Evolutionary conservation across 1,140 invertebrate species (phyloP).

Genomic region (Mamestra configurata): DNA sequence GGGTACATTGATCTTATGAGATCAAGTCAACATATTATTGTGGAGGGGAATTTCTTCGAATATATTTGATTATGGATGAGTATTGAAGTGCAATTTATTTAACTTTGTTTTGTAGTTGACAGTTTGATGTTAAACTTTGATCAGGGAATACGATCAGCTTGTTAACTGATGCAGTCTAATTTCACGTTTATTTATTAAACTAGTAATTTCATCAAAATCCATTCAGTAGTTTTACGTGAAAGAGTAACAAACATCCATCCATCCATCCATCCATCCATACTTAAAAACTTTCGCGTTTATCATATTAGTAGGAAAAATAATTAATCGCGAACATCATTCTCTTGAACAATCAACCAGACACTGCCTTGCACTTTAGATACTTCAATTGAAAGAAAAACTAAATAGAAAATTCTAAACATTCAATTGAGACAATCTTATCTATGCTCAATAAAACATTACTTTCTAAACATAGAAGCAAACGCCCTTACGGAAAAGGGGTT

Average conservation of each 20-base stretch:
- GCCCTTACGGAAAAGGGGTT: slow-evolving; percentile 38
- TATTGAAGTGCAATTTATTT: background rate
- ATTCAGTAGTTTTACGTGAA: too few species aligned
- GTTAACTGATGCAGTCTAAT: background rate
- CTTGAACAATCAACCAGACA: background rate
- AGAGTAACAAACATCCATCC: too few species aligned
- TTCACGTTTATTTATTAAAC: too few species aligned
- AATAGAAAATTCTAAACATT: background rate
- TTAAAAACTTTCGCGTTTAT: too few species aligned
- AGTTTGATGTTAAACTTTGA: background rate
- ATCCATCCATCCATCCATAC: too few species aligned
- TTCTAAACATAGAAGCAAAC: slow-evolving; percentile 29
- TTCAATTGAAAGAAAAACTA: background rate
- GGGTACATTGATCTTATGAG: slow-evolving; percentile 1
- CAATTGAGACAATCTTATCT: background rate
- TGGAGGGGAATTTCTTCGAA: background rate
- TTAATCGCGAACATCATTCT: background rate
- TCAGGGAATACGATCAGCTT: too few species aligned
- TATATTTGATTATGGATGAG: slow-evolving; percentile 9
- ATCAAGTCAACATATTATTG: background rate
- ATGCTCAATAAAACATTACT: background rate
- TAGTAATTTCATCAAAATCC: too few species aligned
- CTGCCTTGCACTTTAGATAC: slow-evolving; percentile 3
- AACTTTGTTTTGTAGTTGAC: background rate
- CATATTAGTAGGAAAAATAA: too few species aligned